Conservation (phyloP, 2,797 vertebrate genomes). For the Falco cherrug region DNA sequence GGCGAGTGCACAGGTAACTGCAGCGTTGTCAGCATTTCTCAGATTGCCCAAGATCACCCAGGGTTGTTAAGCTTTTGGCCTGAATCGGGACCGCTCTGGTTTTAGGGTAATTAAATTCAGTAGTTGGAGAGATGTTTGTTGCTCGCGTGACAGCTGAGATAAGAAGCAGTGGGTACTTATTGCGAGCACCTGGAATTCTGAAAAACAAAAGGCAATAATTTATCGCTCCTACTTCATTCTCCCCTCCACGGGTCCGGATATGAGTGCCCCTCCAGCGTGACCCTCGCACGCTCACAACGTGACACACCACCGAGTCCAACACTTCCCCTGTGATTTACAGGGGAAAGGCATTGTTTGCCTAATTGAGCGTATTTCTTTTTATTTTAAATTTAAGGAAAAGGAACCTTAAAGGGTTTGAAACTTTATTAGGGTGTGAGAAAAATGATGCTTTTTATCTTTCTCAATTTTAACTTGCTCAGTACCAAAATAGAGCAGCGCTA, state of each 20-base stretch:
- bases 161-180: neutral
- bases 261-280: constrained; percentile 27
- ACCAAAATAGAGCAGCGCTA: neutral
- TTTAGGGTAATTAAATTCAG: neutral
- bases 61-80: neutral
- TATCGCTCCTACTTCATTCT: constrained; percentile 14
- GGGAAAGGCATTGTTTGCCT: neutral
- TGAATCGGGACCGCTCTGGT: neutral
- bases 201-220: constrained; percentile 50
- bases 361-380: neutral
- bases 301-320: neutral
- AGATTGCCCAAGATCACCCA: accelerated
- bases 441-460: neutral
- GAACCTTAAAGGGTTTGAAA: neutral
- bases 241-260: neutral
- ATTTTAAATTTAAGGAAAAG: neutral
- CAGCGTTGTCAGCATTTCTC: neutral
- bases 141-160: neutral
- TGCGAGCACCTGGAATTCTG: neutral
- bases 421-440: neutral
- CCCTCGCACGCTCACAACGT: neutral
- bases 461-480: neutral
- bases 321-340: constrained; percentile 25
- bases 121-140: neutral
- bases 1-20: accelerated